Base-by-base conservation (phyloP, 2,113 vertebrate genomes). In the Malurus melanocephalus region DNA sequence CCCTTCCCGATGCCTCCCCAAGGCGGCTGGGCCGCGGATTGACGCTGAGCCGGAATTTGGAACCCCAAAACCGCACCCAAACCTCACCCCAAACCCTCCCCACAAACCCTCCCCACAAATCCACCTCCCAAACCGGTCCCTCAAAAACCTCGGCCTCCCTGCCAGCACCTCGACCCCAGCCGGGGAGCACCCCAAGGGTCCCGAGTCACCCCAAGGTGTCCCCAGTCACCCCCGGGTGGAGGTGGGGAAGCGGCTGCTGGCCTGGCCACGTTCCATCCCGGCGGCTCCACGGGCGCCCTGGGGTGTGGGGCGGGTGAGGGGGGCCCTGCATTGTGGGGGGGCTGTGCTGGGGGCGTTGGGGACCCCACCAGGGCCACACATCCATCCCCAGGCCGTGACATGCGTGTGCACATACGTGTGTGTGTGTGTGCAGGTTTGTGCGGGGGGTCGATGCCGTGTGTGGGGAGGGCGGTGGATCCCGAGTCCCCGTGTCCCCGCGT, bases 401-500 rank as follows among this genome's bases (percentile, higher is more conserved):
- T 16, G 32, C 5, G 8, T 16, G 21, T 42, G 49, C 43, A 66
- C 77, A 65, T 17, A 46, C 24, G 9, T 38, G 67, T 40, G 40
- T 35, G 35, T 30, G 52, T 2, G 79, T 9, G 45, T 45, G 72
- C 66, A 38, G 82, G 72, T 0, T 38, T 2, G n/a, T 5, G 53
- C 4, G 10, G 57, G 73, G 72, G 62, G 6, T 17, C 10, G 5
- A 0, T 23, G 66, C 65, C 5, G 40, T 5, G 13, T 1, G 4
- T 5, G 67, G 22, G 6, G 5, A 5, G 16, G 60, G 9, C 6
- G 30, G 14, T 1, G 57, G 43, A 32, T 62, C 75, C 32, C 3
- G 5, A 2, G 10, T 24, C 42, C 43, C 46, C 3, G 2, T 5
- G 15, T 20, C 13, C 28, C 60, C 9, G 19, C 8, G 4, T n/a